Evolutionary conservation across 2,113 vertebrate genomes (phyloP).

Genomic region (Serinus canaria): DNA sequence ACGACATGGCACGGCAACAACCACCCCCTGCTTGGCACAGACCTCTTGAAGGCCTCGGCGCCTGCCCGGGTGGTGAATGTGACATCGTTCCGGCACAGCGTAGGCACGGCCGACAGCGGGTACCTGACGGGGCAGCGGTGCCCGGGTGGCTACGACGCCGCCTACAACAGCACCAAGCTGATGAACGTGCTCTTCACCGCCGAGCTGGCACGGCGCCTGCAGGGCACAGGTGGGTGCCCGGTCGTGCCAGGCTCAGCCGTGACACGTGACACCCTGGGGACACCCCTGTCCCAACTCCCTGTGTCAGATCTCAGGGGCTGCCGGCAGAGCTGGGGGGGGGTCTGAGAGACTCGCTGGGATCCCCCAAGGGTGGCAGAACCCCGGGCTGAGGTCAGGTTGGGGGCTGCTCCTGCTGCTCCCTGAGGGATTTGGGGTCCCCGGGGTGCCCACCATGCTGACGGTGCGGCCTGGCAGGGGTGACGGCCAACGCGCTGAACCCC

Average conservation of each 20-base stretch:
- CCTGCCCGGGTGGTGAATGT: constrained; percentile 81
- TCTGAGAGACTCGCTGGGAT: background rate
- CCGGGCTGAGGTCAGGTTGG: fast-evolving
- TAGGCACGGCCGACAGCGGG: constrained; percentile 66
- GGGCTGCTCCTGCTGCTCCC: background rate
- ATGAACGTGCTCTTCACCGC: constrained; percentile 83
- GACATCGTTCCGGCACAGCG: constrained; percentile 75
- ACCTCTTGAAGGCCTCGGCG: constrained; percentile 74
- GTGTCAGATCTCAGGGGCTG: fast-evolving
- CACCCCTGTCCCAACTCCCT: fast-evolving
- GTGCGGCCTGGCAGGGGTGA: constrained; percentile 69
- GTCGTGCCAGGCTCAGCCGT: fast-evolving
- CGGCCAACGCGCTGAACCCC: constrained; percentile 78
- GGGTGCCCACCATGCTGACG: fast-evolving
- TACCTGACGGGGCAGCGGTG: constrained; percentile 73
- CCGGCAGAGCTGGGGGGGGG: fast-evolving
- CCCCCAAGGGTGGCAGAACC: background rate
- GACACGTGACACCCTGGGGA: background rate
- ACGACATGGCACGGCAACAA: too few species aligned
- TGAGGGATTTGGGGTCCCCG: background rate
- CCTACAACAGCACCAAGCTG: constrained; percentile 84
- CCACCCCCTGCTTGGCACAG: constrained; percentile 37
- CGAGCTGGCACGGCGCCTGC: constrained; percentile 79
- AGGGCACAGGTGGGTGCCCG: constrained; percentile 74
- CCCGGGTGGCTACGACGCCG: fast-evolving